Conservation (phyloP, 2,113 vertebrate species). For the Ophiodon elongatus region DNA sequence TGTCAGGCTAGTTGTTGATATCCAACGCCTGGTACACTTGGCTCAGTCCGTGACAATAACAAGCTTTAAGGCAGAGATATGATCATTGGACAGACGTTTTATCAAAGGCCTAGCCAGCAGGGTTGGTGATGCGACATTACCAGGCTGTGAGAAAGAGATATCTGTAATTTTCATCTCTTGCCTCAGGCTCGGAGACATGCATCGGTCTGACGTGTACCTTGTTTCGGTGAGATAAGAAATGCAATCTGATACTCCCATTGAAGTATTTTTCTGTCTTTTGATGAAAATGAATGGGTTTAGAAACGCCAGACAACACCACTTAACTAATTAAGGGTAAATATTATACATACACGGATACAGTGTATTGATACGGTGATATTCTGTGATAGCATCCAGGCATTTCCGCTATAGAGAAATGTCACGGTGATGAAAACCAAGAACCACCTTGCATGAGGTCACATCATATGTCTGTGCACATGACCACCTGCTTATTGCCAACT, state of each 20-base stretch:
- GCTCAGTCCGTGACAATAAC: slow-evolving; percentile 17
- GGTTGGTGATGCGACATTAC: slow-evolving; percentile 15
- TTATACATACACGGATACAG: neutral
- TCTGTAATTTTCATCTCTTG: neutral
- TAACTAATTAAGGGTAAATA: slow-evolving; percentile 6
- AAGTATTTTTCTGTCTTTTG: slow-evolving; percentile 3
- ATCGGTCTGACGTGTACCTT: slow-evolving; percentile 4
- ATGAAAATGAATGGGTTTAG: slow-evolving; percentile 1
- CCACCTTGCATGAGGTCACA: slow-evolving; percentile 66
- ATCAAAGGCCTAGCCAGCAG: neutral
- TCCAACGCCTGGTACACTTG: neutral
- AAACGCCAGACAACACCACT: slow-evolving; percentile 67
- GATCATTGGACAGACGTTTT: neutral
- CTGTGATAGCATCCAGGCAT: slow-evolving; percentile 28
- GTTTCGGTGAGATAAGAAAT: slow-evolving; percentile 22
- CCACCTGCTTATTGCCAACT: slow-evolving; percentile 65
- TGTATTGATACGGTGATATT: slow-evolving; percentile 2
- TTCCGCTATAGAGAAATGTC: slow-evolving; percentile 44
- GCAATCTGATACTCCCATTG: neutral
- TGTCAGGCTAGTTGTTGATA: neutral
- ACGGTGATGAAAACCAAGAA: slow-evolving; percentile 22
- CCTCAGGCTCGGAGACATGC: neutral
- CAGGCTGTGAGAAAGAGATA: slow-evolving; percentile 9
- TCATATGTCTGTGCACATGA: slow-evolving; percentile 59
- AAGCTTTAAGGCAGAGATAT: slow-evolving; percentile 32